phyloP scores from a whole-genome alignment of 2,888 invertebrate species.

The Scaptomyza polygonia region DNA sequence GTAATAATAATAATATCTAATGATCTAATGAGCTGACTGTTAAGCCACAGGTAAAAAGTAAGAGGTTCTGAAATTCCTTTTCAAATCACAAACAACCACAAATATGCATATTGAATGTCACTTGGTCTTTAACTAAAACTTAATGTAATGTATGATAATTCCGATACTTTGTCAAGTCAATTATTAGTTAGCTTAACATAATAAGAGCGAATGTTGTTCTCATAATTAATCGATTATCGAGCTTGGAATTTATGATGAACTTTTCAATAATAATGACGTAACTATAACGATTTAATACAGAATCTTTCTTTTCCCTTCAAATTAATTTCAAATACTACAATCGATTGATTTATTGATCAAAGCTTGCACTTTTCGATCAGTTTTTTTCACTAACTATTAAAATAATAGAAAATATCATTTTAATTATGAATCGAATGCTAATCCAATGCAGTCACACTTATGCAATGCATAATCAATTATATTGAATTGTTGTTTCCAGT shows the following conservation, averaged over 20 bases:
- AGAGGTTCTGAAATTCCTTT: slow-evolving; percentile 6
- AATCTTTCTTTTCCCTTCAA: not conserved
- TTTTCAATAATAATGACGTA: not conserved
- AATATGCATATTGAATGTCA: slow-evolving; percentile 2
- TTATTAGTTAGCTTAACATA: slow-evolving; percentile 5
- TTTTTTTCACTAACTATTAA: no score
- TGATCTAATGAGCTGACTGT: slow-evolving; percentile 20
- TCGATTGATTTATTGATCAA: slow-evolving; percentile 3
- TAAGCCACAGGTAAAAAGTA: slow-evolving; percentile 18
- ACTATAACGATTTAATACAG: not conserved
- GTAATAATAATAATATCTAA: slow-evolving; percentile 9
- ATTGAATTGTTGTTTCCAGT: not conserved
- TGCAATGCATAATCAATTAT: slow-evolving; percentile 18
- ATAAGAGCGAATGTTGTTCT: slow-evolving; percentile 18
- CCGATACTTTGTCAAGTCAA: slow-evolving; percentile 2
- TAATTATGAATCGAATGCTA: slow-evolving; percentile 57
- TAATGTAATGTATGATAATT: not conserved
- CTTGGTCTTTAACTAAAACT: not conserved
- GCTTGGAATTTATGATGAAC: not conserved
- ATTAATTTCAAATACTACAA: slow-evolving; percentile 4
- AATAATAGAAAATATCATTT: slow-evolving; percentile 24
- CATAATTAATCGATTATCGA: not conserved
- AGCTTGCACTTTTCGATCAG: no score
- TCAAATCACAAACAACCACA: not conserved
- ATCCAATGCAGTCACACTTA: slow-evolving; percentile 45